phyloP scores from a whole-genome alignment of 2,113 vertebrate species.

The Periophthalmodon schlosseri region DNA sequence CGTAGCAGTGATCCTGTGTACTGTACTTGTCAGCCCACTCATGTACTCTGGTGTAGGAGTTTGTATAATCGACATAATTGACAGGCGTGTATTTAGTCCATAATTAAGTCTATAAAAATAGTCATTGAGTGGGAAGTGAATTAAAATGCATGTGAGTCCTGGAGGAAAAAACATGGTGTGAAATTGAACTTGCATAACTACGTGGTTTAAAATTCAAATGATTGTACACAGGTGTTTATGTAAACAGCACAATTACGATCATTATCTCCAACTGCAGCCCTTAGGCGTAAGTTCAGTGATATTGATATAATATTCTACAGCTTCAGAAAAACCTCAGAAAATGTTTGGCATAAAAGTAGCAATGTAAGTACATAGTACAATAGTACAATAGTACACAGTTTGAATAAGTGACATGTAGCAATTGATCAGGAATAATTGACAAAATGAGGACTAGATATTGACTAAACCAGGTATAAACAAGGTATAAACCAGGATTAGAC shows the following conservation, averaged over 20 bases:
- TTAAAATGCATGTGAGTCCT: not conserved
- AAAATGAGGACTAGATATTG: too few species aligned
- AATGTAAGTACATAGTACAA: too few species aligned
- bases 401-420: too few species aligned
- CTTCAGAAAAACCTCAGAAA: too few species aligned
- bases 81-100: not conserved
- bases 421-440: too few species aligned
- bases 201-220: not conserved
- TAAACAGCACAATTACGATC: not conserved
- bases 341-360: too few species aligned
- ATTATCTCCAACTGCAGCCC: not conserved
- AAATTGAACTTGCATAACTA: not conserved
- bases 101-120: conserved; percentile 8
- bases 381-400: too few species aligned
- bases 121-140: conserved; percentile 3
- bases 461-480: too few species aligned
- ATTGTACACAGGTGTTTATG: not conserved
- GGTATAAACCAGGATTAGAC: too few species aligned
- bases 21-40: not conserved
- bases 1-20: not conserved
- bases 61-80: not conserved
- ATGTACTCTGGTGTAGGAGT: not conserved
- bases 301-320: not conserved
- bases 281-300: not conserved
- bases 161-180: not conserved